Conservation (phyloP, 2,888 invertebrate genomes). For the Mythimna impura region DNA sequence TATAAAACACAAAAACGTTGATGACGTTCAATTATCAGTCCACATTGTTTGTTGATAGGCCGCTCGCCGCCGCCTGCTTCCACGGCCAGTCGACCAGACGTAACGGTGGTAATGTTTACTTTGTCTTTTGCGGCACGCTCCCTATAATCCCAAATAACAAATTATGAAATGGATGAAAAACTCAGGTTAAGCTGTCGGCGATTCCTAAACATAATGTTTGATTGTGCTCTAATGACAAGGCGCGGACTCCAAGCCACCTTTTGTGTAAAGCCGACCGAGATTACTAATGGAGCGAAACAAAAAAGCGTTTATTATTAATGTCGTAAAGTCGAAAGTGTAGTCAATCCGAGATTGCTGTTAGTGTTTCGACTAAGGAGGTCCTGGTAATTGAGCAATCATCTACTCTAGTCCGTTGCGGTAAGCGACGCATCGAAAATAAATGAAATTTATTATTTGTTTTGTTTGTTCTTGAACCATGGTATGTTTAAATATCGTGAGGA, state of each 20-base stretch:
- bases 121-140: conserved; percentile 87
- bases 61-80: conserved; percentile 40
- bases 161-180: conserved; percentile 90
- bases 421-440: conserved; percentile 87
- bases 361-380: conserved; percentile 89
- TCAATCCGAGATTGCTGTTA: conserved; percentile 74
- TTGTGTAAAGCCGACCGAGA: conserved; percentile 87
- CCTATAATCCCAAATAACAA: conserved; percentile 89
- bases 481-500: conserved; percentile 71
- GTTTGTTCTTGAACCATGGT: conserved; percentile 73
- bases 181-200: conserved; percentile 89
- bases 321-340: conserved; percentile 83
- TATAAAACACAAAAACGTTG: conserved; percentile 68
- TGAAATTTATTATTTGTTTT: conserved; percentile 87
- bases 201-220: conserved; percentile 90
- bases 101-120: conserved; percentile 85
- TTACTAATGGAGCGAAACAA: conserved; percentile 78
- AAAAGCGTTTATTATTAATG: conserved; percentile 80
- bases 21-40: conserved; percentile 78
- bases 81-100: conserved; percentile 56
- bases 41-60: conserved; percentile 72
- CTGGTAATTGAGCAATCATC: conserved; percentile 90
- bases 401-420: conserved; percentile 89
- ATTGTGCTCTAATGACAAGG: conserved; percentile 90
- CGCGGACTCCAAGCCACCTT: conserved; percentile 86